These are phyloP conservation scores for Diogma glabrata DNA, from an alignment of 2,888 invertebrate species.

Conservation along the genomic window DNA sequence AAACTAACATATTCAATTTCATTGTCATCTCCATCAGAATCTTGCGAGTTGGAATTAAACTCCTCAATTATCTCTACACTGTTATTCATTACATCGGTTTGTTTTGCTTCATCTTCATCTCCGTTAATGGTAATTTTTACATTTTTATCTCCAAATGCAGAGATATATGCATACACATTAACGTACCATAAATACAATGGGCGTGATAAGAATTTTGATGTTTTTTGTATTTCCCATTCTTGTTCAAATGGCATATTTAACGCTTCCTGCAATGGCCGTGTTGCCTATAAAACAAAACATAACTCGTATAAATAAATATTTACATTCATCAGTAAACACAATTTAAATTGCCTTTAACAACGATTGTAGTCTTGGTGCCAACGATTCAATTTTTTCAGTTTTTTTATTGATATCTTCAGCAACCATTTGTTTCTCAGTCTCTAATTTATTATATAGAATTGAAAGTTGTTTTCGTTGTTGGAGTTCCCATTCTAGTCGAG, in stretches of 20 bases:
- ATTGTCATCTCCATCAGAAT: slow-evolving; percentile 55
- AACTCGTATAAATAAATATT: slow-evolving; percentile 1
- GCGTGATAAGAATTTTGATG: slow-evolving; percentile 63
- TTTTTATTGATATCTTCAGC: slow-evolving; percentile 63
- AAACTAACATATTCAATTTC: slow-evolving; percentile 28
- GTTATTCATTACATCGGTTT: slow-evolving; percentile 41
- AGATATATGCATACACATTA: slow-evolving; percentile 69
- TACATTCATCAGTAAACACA: not conserved
- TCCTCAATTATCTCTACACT: too few species aligned
- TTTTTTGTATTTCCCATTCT: slow-evolving; percentile 62
- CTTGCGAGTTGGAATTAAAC: slow-evolving; percentile 37
- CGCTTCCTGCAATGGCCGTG: slow-evolving; percentile 82
- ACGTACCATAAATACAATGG: slow-evolving; percentile 80
- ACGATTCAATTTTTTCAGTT: slow-evolving; percentile 63
- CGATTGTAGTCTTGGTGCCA: slow-evolving; percentile 64
- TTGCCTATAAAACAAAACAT: slow-evolving; percentile 43
- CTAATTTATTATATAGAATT: slow-evolving; percentile 59
- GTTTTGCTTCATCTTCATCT: slow-evolving; percentile 57
- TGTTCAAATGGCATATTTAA: slow-evolving; percentile 70
- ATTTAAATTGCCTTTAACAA: slow-evolving; percentile 46
- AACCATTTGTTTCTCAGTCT: slow-evolving; percentile 64
- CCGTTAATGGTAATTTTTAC: slow-evolving; percentile 46
- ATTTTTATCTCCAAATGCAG: slow-evolving; percentile 52
- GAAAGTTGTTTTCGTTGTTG: slow-evolving; percentile 76
- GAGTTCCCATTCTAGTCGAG: slow-evolving; percentile 84